A percentile compares a stretch with the other conserved stretches of the same genome.
These are phyloP conservation scores for Lithophane socia DNA, from an alignment of 2,888 invertebrate genomes.

Conservation along the genomic window DNA sequence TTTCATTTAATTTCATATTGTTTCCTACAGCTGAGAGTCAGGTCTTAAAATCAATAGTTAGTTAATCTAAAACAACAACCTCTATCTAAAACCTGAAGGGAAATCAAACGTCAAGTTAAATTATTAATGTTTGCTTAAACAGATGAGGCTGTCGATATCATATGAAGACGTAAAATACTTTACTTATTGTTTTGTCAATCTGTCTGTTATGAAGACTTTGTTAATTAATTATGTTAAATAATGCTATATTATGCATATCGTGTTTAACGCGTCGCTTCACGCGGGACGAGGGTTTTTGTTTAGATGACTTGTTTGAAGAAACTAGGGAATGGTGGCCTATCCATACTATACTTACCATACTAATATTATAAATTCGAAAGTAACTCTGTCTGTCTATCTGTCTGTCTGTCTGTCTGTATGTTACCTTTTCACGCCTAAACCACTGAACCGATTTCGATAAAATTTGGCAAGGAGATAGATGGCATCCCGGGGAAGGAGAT, in stretches of 20 bases:
- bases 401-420: too few species aligned
- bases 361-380: too few species aligned
- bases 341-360: too few species aligned
- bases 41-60: too few species aligned
- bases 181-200: conserved; percentile 87
- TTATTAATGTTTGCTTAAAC: conserved; percentile 87
- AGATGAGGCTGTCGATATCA: conserved; percentile 86
- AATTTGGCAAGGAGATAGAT: too few species aligned
- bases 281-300: conserved; percentile 57
- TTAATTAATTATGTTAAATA: conserved; percentile 89
- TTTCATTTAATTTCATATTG: too few species aligned
- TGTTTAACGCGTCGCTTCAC: conserved; percentile 81
- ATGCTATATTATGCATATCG: conserved; percentile 88
- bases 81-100: conserved; percentile 79
- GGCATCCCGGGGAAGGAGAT: too few species aligned
- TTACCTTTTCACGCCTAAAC: too few species aligned
- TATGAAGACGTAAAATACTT: conserved; percentile 82
- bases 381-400: too few species aligned
- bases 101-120: conserved; percentile 84
- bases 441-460: too few species aligned
- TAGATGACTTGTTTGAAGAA: not conserved
- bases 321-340: not conserved
- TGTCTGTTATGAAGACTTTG: conserved; percentile 73
- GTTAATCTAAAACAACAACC: conserved; percentile 61
- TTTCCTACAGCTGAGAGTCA: too few species aligned